Evolutionary conservation across 2,113 vertebrate species (phyloP).

Genomic region (Psettodes erumei): DNA sequence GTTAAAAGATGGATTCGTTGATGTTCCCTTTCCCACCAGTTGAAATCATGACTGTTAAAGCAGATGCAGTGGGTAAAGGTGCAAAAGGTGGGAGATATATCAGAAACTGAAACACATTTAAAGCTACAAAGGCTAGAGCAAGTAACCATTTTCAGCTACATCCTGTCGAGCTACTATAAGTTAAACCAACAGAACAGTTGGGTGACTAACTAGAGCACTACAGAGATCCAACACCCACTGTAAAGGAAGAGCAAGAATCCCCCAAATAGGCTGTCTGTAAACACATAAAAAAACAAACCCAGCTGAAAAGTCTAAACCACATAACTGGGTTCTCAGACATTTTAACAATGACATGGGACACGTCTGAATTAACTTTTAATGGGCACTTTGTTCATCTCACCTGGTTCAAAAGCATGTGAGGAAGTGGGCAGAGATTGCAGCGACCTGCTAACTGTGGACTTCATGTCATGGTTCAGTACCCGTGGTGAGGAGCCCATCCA

Average conservation of each 20-base stretch:
- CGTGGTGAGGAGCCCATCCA: conserved; percentile 95
- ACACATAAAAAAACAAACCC: conserved; percentile 31
- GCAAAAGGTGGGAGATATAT: not conserved
- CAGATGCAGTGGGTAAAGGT: not conserved
- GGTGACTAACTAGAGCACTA: conserved; percentile 18
- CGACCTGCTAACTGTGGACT: conserved; percentile 91
- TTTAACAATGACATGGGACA: not conserved
- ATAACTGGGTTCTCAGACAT: not conserved
- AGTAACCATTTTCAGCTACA: not conserved
- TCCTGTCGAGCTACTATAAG: not conserved
- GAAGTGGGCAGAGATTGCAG: conserved; percentile 93
- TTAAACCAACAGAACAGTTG: no score
- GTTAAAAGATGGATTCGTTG: not conserved
- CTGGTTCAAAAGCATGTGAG: conserved; percentile 84
- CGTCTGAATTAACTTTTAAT: accelerated
- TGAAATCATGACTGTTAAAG: not conserved
- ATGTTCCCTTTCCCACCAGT: not conserved
- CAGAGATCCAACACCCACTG: conserved; percentile 74
- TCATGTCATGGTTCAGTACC: conserved; percentile 91
- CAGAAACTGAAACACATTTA: not conserved
- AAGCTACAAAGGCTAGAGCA: conserved; percentile 5
- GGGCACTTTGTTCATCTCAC: conserved; percentile 40
- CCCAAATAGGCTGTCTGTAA: conserved; percentile 70
- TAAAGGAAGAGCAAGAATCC: conserved; percentile 74
- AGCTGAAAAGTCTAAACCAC: not conserved